Conservation (phyloP, 1,140 invertebrate genomes). For the Zaprionus vittiger region DNA sequence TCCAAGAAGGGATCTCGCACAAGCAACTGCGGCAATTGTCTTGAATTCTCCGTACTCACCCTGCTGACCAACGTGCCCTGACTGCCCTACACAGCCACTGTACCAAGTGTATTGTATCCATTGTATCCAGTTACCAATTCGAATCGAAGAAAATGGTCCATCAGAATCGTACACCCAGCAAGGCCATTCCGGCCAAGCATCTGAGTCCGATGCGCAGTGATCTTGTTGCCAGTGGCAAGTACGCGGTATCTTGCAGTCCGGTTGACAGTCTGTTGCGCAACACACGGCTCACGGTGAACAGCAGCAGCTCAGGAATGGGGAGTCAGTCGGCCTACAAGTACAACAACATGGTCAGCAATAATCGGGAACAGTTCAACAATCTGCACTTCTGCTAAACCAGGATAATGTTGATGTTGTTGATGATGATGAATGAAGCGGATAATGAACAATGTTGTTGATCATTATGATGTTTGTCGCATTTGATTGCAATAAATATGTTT, state of each 20-base stretch:
- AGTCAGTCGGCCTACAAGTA: conserved; percentile 62
- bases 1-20: conserved; percentile 82
- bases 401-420: neutral
- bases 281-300: conserved; percentile 46
- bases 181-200: conserved; percentile 75
- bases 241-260: conserved; percentile 66
- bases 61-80: conserved; percentile 80
- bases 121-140: neutral
- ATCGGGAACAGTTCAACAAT: conserved; percentile 78
- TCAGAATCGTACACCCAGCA: conserved; percentile 69
- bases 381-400: conserved; percentile 73
- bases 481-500: conserved; percentile 61
- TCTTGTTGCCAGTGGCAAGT: conserved; percentile 59
- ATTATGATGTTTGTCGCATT: conserved; percentile 40
- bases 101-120: conserved; percentile 3
- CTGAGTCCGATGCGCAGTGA: conserved; percentile 76
- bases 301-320: conserved; percentile 4
- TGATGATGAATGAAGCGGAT: neutral
- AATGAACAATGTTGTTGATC: neutral
- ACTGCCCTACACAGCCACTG: conserved; percentile 24
- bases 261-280: conserved; percentile 58
- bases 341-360: conserved; percentile 77
- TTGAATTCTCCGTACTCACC: conserved; percentile 79
- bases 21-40: conserved; percentile 78
- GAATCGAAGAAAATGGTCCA: conserved; percentile 68